These are phyloP conservation scores for Protophormia terraenovae DNA, from an alignment of 2,888 invertebrate species.

Conservation along the genomic window DNA sequence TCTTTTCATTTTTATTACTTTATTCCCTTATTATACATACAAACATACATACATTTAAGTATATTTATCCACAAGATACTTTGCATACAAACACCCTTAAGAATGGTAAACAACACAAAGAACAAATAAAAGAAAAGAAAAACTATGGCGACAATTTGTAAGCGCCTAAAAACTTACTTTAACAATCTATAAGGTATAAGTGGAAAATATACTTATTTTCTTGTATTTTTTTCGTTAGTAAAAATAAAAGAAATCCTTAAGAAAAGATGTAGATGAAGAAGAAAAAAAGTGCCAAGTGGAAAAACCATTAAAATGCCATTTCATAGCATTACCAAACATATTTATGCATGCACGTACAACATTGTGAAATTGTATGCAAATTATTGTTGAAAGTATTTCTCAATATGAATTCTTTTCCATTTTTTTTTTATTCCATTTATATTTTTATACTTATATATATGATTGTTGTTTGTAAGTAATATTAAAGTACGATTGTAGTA, in stretches of 20 bases:
- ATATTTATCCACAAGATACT: conserved; percentile 21
- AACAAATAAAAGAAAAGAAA: not conserved
- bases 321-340: conserved; percentile 59
- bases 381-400: conserved; percentile 65
- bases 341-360: conserved; percentile 58
- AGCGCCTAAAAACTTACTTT: conserved; percentile 62
- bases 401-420: conserved; percentile 63
- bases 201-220: not conserved
- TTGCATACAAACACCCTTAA: conserved; percentile 40
- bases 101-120: conserved; percentile 31
- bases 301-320: conserved; percentile 72
- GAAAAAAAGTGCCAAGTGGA: conserved; percentile 67
- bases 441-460: not conserved
- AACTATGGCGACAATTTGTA: conserved; percentile 60
- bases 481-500: not conserved
- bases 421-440: conserved; percentile 31
- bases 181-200: conserved; percentile 30
- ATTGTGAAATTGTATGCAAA: conserved; percentile 65
- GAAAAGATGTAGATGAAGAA: not conserved
- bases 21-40: not conserved
- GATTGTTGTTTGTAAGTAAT: conserved; percentile 37
- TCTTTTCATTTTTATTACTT: not conserved
- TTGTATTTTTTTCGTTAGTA: not conserved
- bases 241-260: conserved; percentile 34
- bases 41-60: not conserved